phyloP scores from a whole-genome alignment of 2,113 vertebrate species.

The Cynopterus brachyotis region DNA sequence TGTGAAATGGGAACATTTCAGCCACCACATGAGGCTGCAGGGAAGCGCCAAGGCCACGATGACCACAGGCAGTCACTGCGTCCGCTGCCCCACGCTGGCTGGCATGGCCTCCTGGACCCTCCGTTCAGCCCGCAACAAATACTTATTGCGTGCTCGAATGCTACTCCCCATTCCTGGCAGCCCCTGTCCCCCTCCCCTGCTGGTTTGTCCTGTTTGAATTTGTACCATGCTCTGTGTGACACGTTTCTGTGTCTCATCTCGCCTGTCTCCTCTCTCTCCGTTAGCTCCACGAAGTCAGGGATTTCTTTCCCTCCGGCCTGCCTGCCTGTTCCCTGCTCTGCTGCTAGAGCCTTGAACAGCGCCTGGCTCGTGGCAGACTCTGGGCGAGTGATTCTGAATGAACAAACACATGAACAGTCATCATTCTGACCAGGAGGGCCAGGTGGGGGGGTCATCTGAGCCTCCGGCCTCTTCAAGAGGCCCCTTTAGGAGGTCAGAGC shows the following conservation, averaged over 20 bases:
- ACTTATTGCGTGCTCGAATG: neutral
- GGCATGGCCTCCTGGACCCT: neutral
- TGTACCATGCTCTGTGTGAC: rapidly evolving
- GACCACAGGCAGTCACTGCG: neutral
- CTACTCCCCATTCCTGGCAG: neutral
- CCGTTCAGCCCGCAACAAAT: neutral
- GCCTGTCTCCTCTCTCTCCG: neutral
- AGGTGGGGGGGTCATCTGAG: neutral
- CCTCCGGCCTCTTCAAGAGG: neutral
- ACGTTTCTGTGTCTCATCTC: too few species aligned
- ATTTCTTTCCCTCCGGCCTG: neutral
- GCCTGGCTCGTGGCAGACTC: neutral
- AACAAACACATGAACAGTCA: neutral
- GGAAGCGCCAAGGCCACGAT: neutral
- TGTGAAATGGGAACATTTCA: neutral
- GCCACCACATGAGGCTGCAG: neutral
- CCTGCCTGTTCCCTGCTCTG: too few species aligned
- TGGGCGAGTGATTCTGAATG: neutral
- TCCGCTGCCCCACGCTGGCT: neutral
- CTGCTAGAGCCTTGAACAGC: neutral
- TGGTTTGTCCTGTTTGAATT: neutral
- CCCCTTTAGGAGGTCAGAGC: slow-evolving; percentile 61
- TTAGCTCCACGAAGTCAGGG: neutral
- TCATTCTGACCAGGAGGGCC: neutral
- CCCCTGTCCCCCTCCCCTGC: neutral